These are phyloP conservation scores for Cantharis rustica DNA, from an alignment of 2,888 invertebrate genomes.

Conservation along the genomic window DNA sequence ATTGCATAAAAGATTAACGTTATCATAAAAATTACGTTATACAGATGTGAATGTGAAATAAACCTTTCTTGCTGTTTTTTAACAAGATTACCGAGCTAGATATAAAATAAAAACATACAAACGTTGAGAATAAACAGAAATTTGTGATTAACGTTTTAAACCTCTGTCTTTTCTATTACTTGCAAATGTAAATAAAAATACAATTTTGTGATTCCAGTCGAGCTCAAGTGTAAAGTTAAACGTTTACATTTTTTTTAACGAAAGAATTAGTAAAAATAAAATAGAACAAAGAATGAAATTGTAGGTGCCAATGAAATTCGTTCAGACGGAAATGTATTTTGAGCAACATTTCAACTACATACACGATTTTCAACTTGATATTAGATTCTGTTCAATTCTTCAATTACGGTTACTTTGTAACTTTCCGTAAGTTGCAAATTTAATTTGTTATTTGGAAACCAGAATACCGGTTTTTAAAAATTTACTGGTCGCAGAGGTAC, in stretches of 20 bases:
- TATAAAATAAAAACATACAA: constrained; percentile 21
- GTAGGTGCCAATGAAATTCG: neutral
- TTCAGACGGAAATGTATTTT: neutral
- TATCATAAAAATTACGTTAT: constrained; percentile 4
- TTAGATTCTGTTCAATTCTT: neutral
- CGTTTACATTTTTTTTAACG: neutral
- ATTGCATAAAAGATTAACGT: neutral
- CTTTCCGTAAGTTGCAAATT: too few species aligned
- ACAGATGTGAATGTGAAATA: constrained; percentile 12
- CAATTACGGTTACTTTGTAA: too few species aligned
- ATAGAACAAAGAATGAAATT: neutral
- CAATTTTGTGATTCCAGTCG: neutral
- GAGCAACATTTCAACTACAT: neutral
- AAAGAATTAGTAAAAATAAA: neutral
- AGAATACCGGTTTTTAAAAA: too few species aligned
- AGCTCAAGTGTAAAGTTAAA: neutral
- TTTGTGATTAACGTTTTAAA: neutral
- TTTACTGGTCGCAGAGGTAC: too few species aligned
- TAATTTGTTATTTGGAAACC: too few species aligned
- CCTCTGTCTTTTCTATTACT: neutral
- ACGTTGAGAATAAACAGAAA: constrained; percentile 23
- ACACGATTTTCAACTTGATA: neutral
- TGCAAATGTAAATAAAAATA: neutral
- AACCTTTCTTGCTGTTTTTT: constrained; percentile 13
- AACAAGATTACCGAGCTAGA: constrained; percentile 22